phyloP scores from a whole-genome alignment of 2,797 vertebrate species.

The Columba guinea region DNA sequence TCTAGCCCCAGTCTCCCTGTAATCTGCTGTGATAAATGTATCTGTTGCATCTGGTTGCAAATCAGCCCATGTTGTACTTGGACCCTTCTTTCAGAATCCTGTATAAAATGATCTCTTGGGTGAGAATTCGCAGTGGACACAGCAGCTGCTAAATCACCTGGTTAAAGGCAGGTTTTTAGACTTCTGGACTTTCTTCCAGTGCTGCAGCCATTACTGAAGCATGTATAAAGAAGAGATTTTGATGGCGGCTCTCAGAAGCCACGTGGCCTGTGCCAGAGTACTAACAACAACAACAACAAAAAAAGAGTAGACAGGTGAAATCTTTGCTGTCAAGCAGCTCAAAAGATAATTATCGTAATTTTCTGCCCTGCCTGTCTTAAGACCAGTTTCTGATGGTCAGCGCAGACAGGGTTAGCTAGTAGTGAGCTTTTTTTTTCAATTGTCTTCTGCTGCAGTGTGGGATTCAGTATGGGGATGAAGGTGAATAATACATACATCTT shows the following conservation, averaged over 20 bases:
- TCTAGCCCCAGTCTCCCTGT: not conserved
- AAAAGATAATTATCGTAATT: not conserved
- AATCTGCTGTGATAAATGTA: not conserved
- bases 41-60: not conserved
- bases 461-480: not conserved
- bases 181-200: not conserved
- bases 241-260: not conserved
- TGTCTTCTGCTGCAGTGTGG: not conserved
- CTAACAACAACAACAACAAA: not conserved
- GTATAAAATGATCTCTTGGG: not conserved
- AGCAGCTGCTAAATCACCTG: not conserved
- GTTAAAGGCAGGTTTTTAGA: not conserved
- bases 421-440: not conserved
- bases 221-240: not conserved
- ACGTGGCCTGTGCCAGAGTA: not conserved
- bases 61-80: not conserved
- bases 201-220: not conserved
- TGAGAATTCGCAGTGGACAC: not conserved
- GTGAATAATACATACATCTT: not conserved
- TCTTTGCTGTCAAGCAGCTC: not conserved
- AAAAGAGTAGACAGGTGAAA: not conserved
- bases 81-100: not conserved
- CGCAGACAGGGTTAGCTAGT: not conserved
- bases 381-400: not conserved
- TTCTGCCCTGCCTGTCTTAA: not conserved